Conservation (phyloP, 2,797 vertebrate species). For the Diplodus puntazzo region DNA sequence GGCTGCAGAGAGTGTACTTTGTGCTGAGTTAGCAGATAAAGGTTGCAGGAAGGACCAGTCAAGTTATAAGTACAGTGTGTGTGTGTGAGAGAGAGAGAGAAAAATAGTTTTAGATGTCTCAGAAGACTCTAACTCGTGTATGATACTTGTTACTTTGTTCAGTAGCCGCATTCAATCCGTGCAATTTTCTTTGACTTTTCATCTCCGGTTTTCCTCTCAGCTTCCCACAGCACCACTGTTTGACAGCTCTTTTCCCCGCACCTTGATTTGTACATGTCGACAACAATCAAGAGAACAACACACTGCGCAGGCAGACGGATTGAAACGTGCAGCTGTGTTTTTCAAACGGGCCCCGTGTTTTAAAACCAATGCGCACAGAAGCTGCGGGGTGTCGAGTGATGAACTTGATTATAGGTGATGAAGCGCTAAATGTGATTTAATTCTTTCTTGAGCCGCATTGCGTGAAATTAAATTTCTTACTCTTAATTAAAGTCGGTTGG, state of each 20-base stretch:
- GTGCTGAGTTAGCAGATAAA: constrained; percentile 57
- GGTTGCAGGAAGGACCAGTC: constrained; percentile 35
- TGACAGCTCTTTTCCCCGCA: constrained; percentile 45
- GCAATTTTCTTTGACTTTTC: constrained; percentile 33
- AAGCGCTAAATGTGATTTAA: constrained; percentile 57
- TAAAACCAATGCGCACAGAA: constrained; percentile 33
- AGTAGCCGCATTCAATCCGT: constrained; percentile 21
- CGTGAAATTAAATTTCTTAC: constrained; percentile 69
- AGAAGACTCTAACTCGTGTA: constrained; percentile 17
- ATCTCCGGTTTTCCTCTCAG: constrained; percentile 32
- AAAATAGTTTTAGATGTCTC: constrained; percentile 10
- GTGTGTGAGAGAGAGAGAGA: not conserved
- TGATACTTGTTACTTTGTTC: constrained; percentile 34
- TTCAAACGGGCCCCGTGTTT: constrained; percentile 23
- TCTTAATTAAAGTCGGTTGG: constrained; percentile 70
- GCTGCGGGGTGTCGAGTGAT: constrained; percentile 53
- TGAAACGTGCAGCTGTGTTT: constrained; percentile 27
- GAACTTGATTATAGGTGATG: constrained; percentile 59
- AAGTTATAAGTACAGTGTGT: constrained; percentile 31
- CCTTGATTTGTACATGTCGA: constrained; percentile 43
- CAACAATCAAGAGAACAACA: constrained; percentile 22
- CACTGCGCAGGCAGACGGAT: constrained; percentile 18
- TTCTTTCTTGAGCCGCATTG: constrained; percentile 52
- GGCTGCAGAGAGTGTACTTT: constrained; percentile 36
- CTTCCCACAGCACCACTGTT: constrained; percentile 13